These are phyloP conservation scores for Melitaea cinxia DNA, from an alignment of 1,140 invertebrate genomes.

Conservation along the genomic window DNA sequence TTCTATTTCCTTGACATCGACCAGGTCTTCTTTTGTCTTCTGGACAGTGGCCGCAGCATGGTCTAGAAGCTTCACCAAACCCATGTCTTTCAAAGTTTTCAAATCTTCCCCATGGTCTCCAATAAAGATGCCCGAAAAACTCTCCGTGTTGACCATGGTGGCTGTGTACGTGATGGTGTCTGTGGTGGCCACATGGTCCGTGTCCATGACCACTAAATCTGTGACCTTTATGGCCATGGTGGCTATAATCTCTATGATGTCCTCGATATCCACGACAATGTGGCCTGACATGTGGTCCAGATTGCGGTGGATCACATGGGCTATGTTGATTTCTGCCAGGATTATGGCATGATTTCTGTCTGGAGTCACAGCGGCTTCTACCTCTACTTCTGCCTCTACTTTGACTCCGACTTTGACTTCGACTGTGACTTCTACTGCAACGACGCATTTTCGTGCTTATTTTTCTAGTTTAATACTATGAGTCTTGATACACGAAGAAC, in stretches of 20 bases:
- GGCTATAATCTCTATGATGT: constrained; percentile 4
- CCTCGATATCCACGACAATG: constrained; percentile 8
- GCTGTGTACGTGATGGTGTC: neutral
- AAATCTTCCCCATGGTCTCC: constrained; percentile 10
- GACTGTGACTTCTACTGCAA: neutral
- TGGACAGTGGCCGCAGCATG: neutral
- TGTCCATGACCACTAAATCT: too few relatives aligned
- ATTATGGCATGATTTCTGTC: neutral
- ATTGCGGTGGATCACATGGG: constrained; percentile 7
- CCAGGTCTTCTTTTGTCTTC: constrained; percentile 3
- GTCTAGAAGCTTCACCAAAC: neutral
- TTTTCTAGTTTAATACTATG: neutral
- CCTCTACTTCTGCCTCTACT: too few relatives aligned
- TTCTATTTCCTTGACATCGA: neutral
- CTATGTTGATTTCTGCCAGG: neutral
- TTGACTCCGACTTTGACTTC: too few relatives aligned
- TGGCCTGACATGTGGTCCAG: neutral
- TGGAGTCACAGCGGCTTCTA: too few relatives aligned
- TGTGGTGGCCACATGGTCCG: neutral
- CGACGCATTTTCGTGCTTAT: constrained; percentile 3
- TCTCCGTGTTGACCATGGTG: constrained; percentile 16
- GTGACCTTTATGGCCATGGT: constrained; percentile 10
- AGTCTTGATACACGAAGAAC: neutral
- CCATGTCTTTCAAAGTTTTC: constrained; percentile 2
- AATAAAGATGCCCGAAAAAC: constrained; percentile 5